Percentiles rank a stretch among this genome's conserved stretches.
Conservation (phyloP, 2,888 invertebrate genomes). For the Drosophila algonquin region DNA sequence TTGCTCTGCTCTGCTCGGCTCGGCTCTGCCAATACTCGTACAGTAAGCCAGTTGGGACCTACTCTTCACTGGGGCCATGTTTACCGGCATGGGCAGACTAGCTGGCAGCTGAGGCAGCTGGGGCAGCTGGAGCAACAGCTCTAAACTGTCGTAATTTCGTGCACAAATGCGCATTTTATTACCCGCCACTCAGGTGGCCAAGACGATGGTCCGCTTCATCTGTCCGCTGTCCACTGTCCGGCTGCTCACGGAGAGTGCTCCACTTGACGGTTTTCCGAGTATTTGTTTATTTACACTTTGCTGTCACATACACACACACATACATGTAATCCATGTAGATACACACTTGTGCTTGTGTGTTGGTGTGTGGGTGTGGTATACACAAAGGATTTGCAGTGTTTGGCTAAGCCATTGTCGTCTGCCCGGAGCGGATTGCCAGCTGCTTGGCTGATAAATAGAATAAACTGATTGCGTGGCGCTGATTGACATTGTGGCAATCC, state of each 20-base stretch:
- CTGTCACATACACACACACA: slow-evolving; percentile 24
- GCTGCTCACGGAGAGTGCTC: slow-evolving; percentile 3
- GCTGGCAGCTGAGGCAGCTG: slow-evolving; percentile 23
- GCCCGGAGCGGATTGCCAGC: slow-evolving; percentile 62
- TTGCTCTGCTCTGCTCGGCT: too few relatives aligned
- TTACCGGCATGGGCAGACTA: background rate
- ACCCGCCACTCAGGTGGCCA: slow-evolving; percentile 59
- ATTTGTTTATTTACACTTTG: slow-evolving; percentile 74
- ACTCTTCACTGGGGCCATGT: background rate
- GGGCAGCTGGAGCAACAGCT: slow-evolving; percentile 32
- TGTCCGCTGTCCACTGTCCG: background rate
- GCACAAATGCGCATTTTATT: slow-evolving; percentile 78
- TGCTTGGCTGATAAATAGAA: slow-evolving; percentile 72
- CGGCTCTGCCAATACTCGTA: background rate
- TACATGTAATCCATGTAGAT: background rate
- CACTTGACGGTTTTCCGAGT: slow-evolving; percentile 44
- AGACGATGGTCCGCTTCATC: slow-evolving; percentile 28
- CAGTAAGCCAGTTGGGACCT: background rate
- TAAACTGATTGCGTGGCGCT: slow-evolving; percentile 66
- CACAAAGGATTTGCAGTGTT: slow-evolving; percentile 41
- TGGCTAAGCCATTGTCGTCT: slow-evolving; percentile 41
- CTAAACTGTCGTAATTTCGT: slow-evolving; percentile 64
- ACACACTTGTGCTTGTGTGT: background rate
- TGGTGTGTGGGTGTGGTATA: slow-evolving; percentile 12
- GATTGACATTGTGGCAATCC: slow-evolving; percentile 60